Base-by-base conservation (phyloP, 2,113 vertebrate species). In the Cyphomyrus discorhynchus region DNA sequence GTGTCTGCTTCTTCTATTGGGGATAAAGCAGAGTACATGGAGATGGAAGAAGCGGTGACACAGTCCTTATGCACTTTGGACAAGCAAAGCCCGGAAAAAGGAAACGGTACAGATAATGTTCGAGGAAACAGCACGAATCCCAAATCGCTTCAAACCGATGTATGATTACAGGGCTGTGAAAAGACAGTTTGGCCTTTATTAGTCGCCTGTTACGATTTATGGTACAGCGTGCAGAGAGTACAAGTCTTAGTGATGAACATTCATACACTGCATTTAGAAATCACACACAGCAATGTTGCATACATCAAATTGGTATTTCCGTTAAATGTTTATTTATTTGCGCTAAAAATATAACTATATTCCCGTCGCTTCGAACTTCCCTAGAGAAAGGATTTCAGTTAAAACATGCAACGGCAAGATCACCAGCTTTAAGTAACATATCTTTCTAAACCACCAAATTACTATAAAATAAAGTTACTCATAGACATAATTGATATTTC, bases 41-140 rank as follows among this genome's bases (percentile, higher is more conserved):
- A 97, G 92, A 96, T 97, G 96, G 96, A 97, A 92, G 96, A 97
- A 94, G 96, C 96, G 87, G 95, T 97, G 91, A 97, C 97, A 91
- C 96, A 97, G 86, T 97, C 96, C 88, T 94, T 97, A 70, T 97
- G 96, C 93, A 94, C 94, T 90, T 96, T 95, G 92, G 95, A 96
- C 85, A 96, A 96, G 91, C 95, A 94, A 91, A 93, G 95, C 94
- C 96, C 95, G 94, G 95, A 94, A 87, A 95, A 91, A 0, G 96
- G 95, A 77, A 96, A 95, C 42, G 96, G 96, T 80, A 97, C 94
- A 31, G 96, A 97, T 92, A 95, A 95, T 90, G 95, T 96, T 74
- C 96, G 96, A 91, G 96, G 96, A 93, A 97, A 96, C 94, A 96
- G 95, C 92, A 93, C 95, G 90, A 97, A 96, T 90, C 95, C 92